These are phyloP conservation scores for Caenorhabditis auriculariae DNA, from an alignment of 2,888 invertebrate species.

Conservation along the genomic window DNA sequence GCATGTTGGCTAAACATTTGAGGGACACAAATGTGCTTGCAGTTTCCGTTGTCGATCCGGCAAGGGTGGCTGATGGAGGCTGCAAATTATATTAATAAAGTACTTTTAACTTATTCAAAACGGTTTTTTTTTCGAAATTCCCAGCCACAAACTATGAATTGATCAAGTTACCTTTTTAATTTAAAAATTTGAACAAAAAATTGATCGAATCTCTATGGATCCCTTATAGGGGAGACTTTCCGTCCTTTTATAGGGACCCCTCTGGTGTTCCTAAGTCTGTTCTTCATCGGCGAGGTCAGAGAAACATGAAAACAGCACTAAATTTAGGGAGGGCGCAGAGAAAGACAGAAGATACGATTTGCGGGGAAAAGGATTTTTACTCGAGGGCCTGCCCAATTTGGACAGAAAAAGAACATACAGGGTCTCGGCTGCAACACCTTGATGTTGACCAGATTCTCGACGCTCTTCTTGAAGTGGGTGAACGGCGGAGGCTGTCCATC, in stretches of 20 bases:
- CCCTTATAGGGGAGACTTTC: too few relatives aligned
- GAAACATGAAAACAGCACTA: too few relatives aligned
- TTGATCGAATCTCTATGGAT: too few relatives aligned
- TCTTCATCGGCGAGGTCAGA: too few relatives aligned
- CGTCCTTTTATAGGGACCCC: too few relatives aligned
- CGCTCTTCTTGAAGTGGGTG: conserved; percentile 79
- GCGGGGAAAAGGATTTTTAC: neutral
- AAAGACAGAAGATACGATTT: neutral
- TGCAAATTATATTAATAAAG: conserved; percentile 11
- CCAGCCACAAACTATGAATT: too few relatives aligned
- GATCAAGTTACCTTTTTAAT: too few relatives aligned
- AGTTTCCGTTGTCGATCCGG: conserved; percentile 82
- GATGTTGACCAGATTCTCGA: conserved; percentile 74
- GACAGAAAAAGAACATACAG: conserved; percentile 53
- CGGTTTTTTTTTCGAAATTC: too few relatives aligned
- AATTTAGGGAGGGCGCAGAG: too few relatives aligned
- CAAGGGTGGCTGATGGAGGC: conserved; percentile 75
- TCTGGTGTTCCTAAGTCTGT: too few relatives aligned
- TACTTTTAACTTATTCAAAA: neutral
- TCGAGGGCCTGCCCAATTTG: too few relatives aligned
- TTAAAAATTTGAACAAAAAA: too few relatives aligned
- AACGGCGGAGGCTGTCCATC: conserved; percentile 56
- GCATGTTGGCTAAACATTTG: conserved; percentile 75
- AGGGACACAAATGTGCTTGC: conserved; percentile 91
- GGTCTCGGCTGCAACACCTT: conserved; percentile 84